A percentile compares a stretch with the other conserved stretches of the same genome.
These are phyloP conservation scores for Poeciliopsis occidentalis DNA, from an alignment of 2,113 vertebrate genomes.

Conservation along the genomic window DNA sequence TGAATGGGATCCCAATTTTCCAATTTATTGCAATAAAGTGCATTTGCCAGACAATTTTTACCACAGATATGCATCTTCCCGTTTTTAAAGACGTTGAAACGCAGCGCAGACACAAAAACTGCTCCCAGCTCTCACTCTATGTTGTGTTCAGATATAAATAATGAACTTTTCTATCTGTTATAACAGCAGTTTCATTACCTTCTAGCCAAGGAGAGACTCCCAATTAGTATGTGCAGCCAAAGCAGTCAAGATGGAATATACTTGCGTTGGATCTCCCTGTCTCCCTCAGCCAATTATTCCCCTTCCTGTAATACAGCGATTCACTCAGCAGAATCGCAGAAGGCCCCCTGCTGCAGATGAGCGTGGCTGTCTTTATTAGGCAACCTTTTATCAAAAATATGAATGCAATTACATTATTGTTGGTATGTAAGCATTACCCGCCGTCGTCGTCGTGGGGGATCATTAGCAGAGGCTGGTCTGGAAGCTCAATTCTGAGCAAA, in stretches of 20 bases:
- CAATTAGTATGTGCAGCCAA: constrained; percentile 75
- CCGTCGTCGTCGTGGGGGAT: constrained; percentile 19
- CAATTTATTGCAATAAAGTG: background rate
- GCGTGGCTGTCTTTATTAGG: constrained; percentile 48
- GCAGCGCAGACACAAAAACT: constrained; percentile 12
- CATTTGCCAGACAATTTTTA: background rate
- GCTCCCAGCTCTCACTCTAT: constrained; percentile 30
- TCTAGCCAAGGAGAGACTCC: constrained; percentile 59
- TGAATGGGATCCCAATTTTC: background rate
- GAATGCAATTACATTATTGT: constrained; percentile 50
- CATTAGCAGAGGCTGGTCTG: constrained; percentile 29
- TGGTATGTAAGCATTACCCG: constrained; percentile 27
- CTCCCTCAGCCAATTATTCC: constrained; percentile 70
- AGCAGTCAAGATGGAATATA: constrained; percentile 44
- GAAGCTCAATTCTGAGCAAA: background rate
- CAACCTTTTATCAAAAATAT: constrained; percentile 42
- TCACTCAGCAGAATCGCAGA: constrained; percentile 41
- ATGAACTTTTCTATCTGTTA: constrained; percentile 48
- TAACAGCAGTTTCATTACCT: constrained; percentile 68
- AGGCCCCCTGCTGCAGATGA: constrained; percentile 18
- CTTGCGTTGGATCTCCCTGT: constrained; percentile 51
- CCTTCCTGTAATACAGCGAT: constrained; percentile 40
- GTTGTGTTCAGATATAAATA: constrained; percentile 64
- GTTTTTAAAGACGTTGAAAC: constrained; percentile 16
- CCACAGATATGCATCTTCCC: background rate